These are phyloP conservation scores for Esox lucius DNA, from an alignment of 2,797 vertebrate species.

Conservation along the genomic window DNA sequence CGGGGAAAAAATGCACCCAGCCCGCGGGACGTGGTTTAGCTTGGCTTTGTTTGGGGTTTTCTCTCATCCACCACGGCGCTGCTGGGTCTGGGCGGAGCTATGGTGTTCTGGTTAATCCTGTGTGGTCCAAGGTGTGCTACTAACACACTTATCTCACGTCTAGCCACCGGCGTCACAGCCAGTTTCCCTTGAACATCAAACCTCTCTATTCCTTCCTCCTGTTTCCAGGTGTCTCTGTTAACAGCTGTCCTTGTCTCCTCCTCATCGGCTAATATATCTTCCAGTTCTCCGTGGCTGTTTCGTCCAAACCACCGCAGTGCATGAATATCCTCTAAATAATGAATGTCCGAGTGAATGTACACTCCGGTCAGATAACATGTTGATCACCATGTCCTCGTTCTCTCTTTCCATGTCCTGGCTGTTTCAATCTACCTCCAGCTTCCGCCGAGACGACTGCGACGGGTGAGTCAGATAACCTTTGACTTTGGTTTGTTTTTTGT, in stretches of 20 bases:
- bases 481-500: neutral
- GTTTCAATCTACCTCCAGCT: neutral
- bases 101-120: constrained; percentile 57
- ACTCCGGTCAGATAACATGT: constrained; percentile 30
- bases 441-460: neutral
- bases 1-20: constrained; percentile 22
- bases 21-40: constrained; percentile 45
- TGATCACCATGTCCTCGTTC: neutral
- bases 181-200: constrained; percentile 20
- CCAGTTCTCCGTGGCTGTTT: constrained; percentile 18
- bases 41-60: constrained; percentile 47
- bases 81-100: constrained; percentile 21
- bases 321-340: constrained; percentile 15
- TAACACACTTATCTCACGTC: constrained; percentile 56
- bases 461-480: neutral
- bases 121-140: constrained; percentile 55
- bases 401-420: neutral
- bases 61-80: constrained; percentile 37
- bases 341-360: constrained; percentile 9
- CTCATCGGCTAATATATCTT: neutral
- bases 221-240: constrained; percentile 24
- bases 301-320: constrained; percentile 2
- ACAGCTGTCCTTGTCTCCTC: constrained; percentile 29
- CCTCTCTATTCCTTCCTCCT: constrained; percentile 12
- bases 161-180: constrained; percentile 25